Conservation (phyloP, 2,888 invertebrate species). For the Acleris holmiana region DNA sequence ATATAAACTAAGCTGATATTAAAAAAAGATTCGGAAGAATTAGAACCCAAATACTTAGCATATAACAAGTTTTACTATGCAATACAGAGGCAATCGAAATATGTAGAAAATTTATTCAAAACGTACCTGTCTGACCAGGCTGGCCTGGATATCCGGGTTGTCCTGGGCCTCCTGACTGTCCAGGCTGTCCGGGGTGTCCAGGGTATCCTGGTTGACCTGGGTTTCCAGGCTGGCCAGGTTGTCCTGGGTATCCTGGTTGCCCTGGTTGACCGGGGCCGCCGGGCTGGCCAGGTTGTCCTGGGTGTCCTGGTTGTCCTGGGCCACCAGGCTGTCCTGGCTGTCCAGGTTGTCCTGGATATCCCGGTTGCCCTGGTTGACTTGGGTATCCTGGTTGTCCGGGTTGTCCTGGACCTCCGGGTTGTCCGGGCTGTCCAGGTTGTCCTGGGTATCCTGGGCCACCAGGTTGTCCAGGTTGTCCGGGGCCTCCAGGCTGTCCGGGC, state of each 20-base stretch:
- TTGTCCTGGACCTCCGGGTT: too few species aligned
- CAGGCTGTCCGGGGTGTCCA: too few species aligned
- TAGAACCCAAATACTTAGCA: too few species aligned
- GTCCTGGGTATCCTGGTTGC: constrained; percentile 13
- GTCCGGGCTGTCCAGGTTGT: too few species aligned
- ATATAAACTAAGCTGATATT: too few species aligned
- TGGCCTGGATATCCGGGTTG: constrained; percentile 43
- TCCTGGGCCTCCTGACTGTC: too few species aligned
- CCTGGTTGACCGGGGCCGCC: constrained; percentile 49
- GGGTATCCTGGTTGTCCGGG: neutral
- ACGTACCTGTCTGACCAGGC: constrained; percentile 43
- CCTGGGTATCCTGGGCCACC: too few species aligned
- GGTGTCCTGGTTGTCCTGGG: constrained; percentile 11
- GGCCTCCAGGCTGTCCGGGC: too few species aligned
- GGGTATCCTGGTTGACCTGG: constrained; percentile 11
- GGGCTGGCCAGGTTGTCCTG: constrained; percentile 19
- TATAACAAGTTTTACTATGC: constrained; percentile 3
- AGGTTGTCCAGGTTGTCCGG: too few species aligned
- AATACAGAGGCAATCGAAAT: too few species aligned
- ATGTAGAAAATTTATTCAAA: too few species aligned
- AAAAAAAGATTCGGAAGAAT: too few species aligned
- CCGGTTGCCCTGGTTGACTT: constrained; percentile 16
- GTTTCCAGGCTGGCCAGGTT: constrained; percentile 23
- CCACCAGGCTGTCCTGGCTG: constrained; percentile 18
- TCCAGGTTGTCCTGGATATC: constrained; percentile 23